Base-by-base conservation (phyloP, 1,140 invertebrate genomes). In the Hypothenemus hampei region DNA sequence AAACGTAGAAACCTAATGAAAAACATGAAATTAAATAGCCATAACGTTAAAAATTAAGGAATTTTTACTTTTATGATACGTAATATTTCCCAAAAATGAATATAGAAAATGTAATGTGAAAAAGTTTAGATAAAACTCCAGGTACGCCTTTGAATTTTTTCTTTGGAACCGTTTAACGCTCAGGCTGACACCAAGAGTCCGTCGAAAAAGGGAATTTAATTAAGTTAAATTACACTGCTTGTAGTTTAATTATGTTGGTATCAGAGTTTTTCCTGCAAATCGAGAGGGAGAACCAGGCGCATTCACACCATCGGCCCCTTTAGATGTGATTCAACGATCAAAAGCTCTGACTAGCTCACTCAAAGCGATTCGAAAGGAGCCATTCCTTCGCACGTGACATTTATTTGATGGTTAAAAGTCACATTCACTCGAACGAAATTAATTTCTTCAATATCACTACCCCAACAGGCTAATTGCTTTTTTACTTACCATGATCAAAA, bases 241-340 rank as follows among this genome's bases (percentile, higher is more conserved):
- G 73, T 75, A 69, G 67, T 74, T 75, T 75, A 75, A 75, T 75
- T 75, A 75, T 75, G 70, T 73, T 72, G 73, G 69, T 73, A 73
- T 73, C 70, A 69, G 71, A 71, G 60, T 71, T 71, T 71, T 71
- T 71, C 68, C 67, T 65, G 63, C 63, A 31, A 49, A 54, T 47
- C 48, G 36, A 20, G 24, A 45, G 59, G 59, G 43, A 49, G 61
- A 56, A 52, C 56, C 55, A 53, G 46, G 37, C 44, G 51, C 58
- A 56, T 63, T 64, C 60, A 57, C 57, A 62, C 60, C 60, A 65
- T 64, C 59, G 58, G 44, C 44, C 51, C 41, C 33, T 43, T 57
- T 46, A 44, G 47, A 51, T 50, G 39, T 23, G 46, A 49, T 46
- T 51, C 35, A 68, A 51, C 61, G 66, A 70, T 70, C 68, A 70